Evolutionary conservation across 2,888 invertebrate species (phyloP).

Genomic region (Drosophila phalerata): DNA sequence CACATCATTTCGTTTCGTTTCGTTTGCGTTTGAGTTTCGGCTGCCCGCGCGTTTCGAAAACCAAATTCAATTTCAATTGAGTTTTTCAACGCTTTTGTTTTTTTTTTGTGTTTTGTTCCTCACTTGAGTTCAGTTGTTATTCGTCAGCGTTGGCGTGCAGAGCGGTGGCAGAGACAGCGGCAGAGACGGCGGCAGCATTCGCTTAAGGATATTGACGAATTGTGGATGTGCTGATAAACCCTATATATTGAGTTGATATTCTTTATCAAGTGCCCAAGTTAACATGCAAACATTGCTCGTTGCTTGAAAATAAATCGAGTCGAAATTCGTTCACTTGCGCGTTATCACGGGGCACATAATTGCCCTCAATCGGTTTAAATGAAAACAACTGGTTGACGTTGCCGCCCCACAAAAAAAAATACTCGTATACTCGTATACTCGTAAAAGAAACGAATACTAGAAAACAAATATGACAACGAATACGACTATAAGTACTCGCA

Average conservation of each 20-base stretch:
- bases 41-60: constrained; percentile 54
- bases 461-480: constrained; percentile 5
- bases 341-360: constrained; percentile 75
- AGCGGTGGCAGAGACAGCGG: constrained; percentile 16
- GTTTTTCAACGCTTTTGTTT: constrained; percentile 46
- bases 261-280: constrained; percentile 51
- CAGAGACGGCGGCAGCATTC: constrained; percentile 6
- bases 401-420: constrained; percentile 51
- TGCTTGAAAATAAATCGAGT: not conserved
- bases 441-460: constrained; percentile 8
- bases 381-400: constrained; percentile 52
- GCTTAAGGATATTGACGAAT: constrained; percentile 37
- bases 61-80: constrained; percentile 55
- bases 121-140: constrained; percentile 60
- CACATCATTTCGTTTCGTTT: constrained; percentile 49
- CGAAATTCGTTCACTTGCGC: constrained; percentile 41
- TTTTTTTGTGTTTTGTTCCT: constrained; percentile 20
- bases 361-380: constrained; percentile 82
- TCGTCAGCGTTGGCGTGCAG: constrained; percentile 69
- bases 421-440: too few relatives aligned
- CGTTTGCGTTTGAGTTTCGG: constrained; percentile 44
- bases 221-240: constrained; percentile 47
- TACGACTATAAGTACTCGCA: constrained; percentile 36
- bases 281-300: not conserved
- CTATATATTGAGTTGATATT: constrained; percentile 23